Conservation (phyloP, 2,888 invertebrate genomes). For the Phorcus lineatus region DNA sequence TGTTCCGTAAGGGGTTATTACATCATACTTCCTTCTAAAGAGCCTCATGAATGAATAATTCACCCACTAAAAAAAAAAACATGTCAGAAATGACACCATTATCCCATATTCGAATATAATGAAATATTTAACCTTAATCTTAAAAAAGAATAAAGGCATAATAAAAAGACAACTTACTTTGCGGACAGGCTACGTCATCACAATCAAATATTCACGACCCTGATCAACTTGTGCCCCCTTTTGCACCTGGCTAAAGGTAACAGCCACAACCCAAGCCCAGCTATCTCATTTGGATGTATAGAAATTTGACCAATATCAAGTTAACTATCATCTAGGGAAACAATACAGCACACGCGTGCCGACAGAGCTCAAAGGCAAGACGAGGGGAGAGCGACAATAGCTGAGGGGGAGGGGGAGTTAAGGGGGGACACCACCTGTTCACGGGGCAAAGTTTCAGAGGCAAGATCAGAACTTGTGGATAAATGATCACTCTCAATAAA, state of each 20-base stretch:
- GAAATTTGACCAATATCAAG: slow-evolving; percentile 16
- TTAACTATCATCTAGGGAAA: neutral
- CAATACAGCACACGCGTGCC: slow-evolving; percentile 5
- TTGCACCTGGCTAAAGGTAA: slow-evolving; percentile 14
- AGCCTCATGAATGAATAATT: too few species aligned
- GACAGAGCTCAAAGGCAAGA: slow-evolving; percentile 4
- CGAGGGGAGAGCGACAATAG: neutral
- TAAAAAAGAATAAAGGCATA: neutral
- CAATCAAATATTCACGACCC: neutral
- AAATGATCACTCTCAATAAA: neutral
- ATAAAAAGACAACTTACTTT: neutral
- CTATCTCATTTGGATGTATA: neutral
- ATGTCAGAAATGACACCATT: too few species aligned
- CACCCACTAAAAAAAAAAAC: too few species aligned
- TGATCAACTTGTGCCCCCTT: neutral
- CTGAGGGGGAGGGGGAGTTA: neutral
- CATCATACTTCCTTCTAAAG: too few species aligned
- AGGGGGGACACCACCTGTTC: slow-evolving; percentile 8
- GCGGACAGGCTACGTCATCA: too few species aligned
- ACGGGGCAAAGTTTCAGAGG: neutral
- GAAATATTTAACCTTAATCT: too few species aligned
- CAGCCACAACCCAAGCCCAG: neutral
- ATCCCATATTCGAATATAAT: too few species aligned
- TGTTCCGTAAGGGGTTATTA: neutral
- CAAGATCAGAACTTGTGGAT: neutral